A percentile compares a stretch with the other conserved stretches of the same genome.
These are phyloP conservation scores for Orthosia cruda DNA, from an alignment of 2,888 invertebrate species.

Conservation along the genomic window DNA sequence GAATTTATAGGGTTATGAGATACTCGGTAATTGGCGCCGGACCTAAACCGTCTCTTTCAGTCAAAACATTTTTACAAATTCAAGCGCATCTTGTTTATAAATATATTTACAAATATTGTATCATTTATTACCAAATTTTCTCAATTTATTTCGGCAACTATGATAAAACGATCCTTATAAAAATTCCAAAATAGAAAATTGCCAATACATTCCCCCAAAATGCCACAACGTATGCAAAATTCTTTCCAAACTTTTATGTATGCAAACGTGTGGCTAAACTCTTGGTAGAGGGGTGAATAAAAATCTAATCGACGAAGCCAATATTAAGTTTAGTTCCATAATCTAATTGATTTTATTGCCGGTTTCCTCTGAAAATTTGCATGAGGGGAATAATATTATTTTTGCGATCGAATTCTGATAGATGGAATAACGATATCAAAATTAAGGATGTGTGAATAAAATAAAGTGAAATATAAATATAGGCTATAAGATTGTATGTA, in stretches of 20 bases:
- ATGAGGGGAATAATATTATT: conserved; percentile 59
- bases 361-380: conserved; percentile 57
- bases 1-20: too few relatives aligned
- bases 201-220: conserved; percentile 28
- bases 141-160: neutral
- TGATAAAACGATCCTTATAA: conserved; percentile 11
- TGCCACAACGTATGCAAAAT: conserved; percentile 49
- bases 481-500: neutral
- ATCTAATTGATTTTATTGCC: conserved; percentile 68
- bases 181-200: conserved; percentile 30
- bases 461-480: conserved; percentile 42
- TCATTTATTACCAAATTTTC: neutral
- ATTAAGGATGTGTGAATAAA: conserved; percentile 46
- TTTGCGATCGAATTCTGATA: conserved; percentile 57
- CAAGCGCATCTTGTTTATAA: too few relatives aligned
- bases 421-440: conserved; percentile 46
- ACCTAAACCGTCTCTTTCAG: neutral
- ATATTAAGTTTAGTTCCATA: conserved; percentile 56
- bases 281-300: conserved; percentile 48
- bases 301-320: conserved; percentile 64
- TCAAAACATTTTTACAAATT: too few relatives aligned
- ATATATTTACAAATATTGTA: neutral
- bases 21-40: neutral
- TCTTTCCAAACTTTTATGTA: conserved; percentile 45
- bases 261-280: conserved; percentile 60